A percentile compares a stretch with the other conserved stretches of the same genome.
Conservation (phyloP, 92 coral and sea anemone species). For the Montipora capitata region DNA sequence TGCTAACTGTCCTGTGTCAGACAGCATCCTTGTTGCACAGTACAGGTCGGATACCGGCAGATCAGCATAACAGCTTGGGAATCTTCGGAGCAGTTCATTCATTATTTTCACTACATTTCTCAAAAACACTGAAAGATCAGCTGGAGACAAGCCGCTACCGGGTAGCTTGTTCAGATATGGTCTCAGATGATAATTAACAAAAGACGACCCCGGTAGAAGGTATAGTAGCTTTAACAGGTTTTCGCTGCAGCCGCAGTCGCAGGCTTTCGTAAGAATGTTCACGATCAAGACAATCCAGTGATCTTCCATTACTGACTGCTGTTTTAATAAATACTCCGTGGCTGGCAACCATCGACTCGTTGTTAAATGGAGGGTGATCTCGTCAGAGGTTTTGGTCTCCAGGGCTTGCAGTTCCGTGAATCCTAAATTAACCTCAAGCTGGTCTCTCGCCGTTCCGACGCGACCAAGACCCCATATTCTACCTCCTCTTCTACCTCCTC, state of each 20-base stretch:
- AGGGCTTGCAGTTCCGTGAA: constrained; percentile 61
- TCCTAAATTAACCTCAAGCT: constrained; percentile 47
- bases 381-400: constrained; percentile 78
- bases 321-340: constrained; percentile 61
- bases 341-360: constrained; percentile 75
- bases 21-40: not conserved
- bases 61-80: constrained; percentile 77
- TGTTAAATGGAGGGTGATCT: constrained; percentile 79
- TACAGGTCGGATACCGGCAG: constrained; percentile 81
- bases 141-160: not conserved
- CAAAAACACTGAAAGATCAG: constrained; percentile 11
- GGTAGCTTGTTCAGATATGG: constrained; percentile 72
- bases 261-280: constrained; percentile 80
- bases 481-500: no score
- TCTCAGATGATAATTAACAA: constrained; percentile 72
- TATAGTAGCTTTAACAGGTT: constrained; percentile 68
- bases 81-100: constrained; percentile 72
- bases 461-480: no score
- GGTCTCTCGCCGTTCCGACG: no score
- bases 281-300: constrained; percentile 75
- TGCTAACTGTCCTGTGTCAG: no score
- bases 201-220: constrained; percentile 56
- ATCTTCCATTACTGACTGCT: constrained; percentile 50
- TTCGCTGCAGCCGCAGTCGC: constrained; percentile 60
- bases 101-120: constrained; percentile 73